Base-by-base conservation (phyloP, 2,797 vertebrate genomes). In the Dermochelys coriacea region DNA sequence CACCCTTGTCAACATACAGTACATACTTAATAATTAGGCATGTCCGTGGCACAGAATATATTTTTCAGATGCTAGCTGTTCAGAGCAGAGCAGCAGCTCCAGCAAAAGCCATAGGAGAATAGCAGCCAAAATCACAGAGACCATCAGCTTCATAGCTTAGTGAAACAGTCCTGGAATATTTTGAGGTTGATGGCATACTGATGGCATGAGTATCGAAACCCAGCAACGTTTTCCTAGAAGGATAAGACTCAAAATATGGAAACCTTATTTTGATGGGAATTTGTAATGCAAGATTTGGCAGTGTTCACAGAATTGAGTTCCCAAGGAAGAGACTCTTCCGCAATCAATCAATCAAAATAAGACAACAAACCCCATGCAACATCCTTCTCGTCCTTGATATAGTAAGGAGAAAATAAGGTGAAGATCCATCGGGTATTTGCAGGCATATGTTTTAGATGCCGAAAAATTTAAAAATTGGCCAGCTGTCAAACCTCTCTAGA, bases 131-230 rank as follows among this genome's bases (percentile, higher is more conserved):
- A n/a, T 49, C 59, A 87, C 85, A 15, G 87, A 68, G 50, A 79
- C 78, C 50, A 12, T 14, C 1, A 16, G 54, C 23, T 37, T 45
- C 57, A 3, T 55, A 68, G 89, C 2, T 1, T 12, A n/a, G 78
- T 0, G n/a, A 21, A 50, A 25, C 11, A 0, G 1, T 84, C 88
- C 34, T 0, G 34, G 59, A 68, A 4, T 52, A 31, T 80, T 92
- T 86, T 1, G 85, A 75, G 59, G 90, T 14, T 83, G 85, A 84
- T 45, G 25, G 14, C 37, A 75, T 29, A 27, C 81, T 5, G 74
- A 12, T 19, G 77, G 61, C 0, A 2, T 1, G 2, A 88, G 49
- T 0, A 0, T 4, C 3, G 12, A 84, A 27, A 41, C 21, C 11
- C n/a, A 0, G 1, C 0, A 4, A 71, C 87, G 85, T 81, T 74